These are phyloP conservation scores for Urocolius indicus DNA, from an alignment of 2,113 vertebrate species.

Conservation along the genomic window DNA sequence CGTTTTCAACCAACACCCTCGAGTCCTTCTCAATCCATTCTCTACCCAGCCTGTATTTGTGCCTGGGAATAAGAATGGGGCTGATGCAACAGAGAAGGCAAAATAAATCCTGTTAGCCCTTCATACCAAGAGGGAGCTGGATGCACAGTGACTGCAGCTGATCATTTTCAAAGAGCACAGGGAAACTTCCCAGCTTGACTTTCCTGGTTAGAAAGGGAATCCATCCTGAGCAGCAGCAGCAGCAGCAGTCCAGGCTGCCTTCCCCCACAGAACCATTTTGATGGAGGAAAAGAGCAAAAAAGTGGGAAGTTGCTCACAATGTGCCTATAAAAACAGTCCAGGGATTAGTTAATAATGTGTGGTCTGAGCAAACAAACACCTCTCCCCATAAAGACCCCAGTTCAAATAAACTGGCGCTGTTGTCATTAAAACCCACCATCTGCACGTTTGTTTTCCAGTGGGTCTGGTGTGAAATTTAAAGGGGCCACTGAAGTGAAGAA, in stretches of 20 bases:
- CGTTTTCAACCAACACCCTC: too few species aligned
- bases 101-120: background rate
- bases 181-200: background rate
- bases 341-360: conserved; percentile 60
- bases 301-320: conserved; percentile 10
- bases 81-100: rapidly evolving
- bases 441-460: conserved; percentile 34
- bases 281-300: background rate
- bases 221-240: background rate
- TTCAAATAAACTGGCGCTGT: conserved; percentile 50
- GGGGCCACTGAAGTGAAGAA: background rate
- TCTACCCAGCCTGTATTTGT: background rate
- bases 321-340: background rate
- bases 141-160: rapidly evolving
- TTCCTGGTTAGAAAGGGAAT: background rate
- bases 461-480: background rate
- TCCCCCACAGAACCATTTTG: background rate
- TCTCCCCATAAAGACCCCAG: conserved; percentile 14
- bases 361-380: conserved; percentile 57
- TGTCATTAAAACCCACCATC: conserved; percentile 61
- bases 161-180: background rate
- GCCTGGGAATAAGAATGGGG: background rate
- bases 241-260: rapidly evolving
- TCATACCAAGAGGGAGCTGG: background rate
- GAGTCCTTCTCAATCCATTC: too few species aligned